These are phyloP conservation scores for Romanogobio albipinnatus DNA, from an alignment of 2,113 vertebrate genomes.

Conservation along the genomic window DNA sequence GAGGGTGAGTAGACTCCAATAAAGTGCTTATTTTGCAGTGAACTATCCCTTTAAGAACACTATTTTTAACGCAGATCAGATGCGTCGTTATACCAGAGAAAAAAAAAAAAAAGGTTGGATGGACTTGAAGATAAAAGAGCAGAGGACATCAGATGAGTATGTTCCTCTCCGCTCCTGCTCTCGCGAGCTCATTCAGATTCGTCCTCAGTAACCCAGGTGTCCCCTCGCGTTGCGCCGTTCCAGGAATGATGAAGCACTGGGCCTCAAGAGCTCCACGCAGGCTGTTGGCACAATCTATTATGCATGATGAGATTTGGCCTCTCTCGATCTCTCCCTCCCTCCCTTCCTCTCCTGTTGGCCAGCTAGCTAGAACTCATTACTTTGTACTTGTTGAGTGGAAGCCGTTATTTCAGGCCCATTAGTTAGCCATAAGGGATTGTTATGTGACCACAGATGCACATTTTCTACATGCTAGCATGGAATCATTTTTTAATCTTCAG, in stretches of 20 bases:
- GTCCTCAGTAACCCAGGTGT: slow-evolving; percentile 30
- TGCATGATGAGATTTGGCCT: slow-evolving; percentile 45
- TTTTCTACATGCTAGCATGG: slow-evolving; percentile 32
- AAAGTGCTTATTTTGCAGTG: not conserved
- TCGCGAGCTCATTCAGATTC: slow-evolving; percentile 28
- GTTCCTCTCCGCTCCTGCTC: not conserved
- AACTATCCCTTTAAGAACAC: slow-evolving; percentile 19
- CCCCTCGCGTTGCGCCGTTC: slow-evolving; percentile 20
- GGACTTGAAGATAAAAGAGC: slow-evolving; percentile 41
- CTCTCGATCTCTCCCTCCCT: slow-evolving; percentile 26
- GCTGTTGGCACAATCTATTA: slow-evolving; percentile 38
- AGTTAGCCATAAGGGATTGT: slow-evolving; percentile 47
- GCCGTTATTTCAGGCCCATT: slow-evolving; percentile 55
- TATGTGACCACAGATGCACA: slow-evolving; percentile 46
- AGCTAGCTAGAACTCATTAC: slow-evolving; percentile 53
- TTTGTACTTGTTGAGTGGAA: slow-evolving; percentile 50
- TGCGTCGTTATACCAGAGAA: not conserved
- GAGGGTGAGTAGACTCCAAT: not conserved
- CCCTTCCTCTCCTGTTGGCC: slow-evolving; percentile 35
- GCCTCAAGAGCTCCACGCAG: slow-evolving; percentile 30
- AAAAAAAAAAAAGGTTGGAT: slow-evolving; percentile 7
- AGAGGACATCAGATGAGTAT: slow-evolving; percentile 19
- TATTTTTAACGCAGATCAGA: not conserved
- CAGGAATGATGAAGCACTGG: slow-evolving; percentile 32
- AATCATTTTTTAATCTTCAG: slow-evolving; percentile 37